Evolutionary conservation across 2,113 vertebrate species (phyloP), one percentile per base, ranked within the genome.

Genomic region (Scytalopus superciliaris): DNA sequence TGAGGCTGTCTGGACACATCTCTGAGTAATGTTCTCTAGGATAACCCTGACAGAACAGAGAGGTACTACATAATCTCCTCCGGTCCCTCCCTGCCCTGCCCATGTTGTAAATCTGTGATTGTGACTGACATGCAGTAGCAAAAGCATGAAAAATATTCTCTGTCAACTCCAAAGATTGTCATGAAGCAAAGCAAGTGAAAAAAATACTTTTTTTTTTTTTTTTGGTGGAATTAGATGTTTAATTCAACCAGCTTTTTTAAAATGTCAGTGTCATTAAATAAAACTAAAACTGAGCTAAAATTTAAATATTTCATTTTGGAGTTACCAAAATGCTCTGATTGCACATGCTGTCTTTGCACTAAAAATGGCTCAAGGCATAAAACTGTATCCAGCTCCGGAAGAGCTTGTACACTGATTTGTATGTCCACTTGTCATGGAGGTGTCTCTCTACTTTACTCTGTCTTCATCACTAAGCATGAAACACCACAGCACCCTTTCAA

Each of bases 191-290:
- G 40, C 10, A 55, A 8, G 13, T 74, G 35, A 70, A 81, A 84
- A 90, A 73, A 57, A 30, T 37, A 0, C 2, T 9, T 10, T 35
- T 1, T 10, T 78, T 60, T 77, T 0, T 56, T 8, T 9, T 35
- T 1, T 10, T 69, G 27, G 18, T 73, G 17, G 14, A 63, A 84
- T 66, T 6, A 84, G 14, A 25, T 8, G 3, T 35, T 92, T 82
- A 5, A 55, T 50, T 74, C 19, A 23, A 50, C 5, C 2, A 6
- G 2, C 50, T 14, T 44, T 81, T 53, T 15, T 6, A 69, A 80
- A 49, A 35, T 28, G 13, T 18, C 24, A 18, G 6, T 47, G 19
- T 17, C 25, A 50, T 40, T 87, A 84, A 57, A 66, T 80, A 77
- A 86, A 72, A 31, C n/a, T 40, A 33, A 83, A 81, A 53, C 14